Evolutionary conservation across 2,113 vertebrate species (phyloP).

Genomic region (Balaeniceps rex): DNA sequence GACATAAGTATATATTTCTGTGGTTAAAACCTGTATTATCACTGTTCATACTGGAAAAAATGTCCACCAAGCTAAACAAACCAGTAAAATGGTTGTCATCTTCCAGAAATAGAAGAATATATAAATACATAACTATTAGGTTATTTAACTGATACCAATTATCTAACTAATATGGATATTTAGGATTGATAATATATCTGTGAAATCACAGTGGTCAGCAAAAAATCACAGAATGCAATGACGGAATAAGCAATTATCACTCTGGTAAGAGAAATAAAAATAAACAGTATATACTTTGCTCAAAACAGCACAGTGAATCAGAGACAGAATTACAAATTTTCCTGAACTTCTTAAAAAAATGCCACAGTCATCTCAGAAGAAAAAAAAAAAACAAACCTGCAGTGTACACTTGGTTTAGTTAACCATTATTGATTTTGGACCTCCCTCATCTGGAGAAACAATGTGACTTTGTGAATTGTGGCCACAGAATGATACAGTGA

Average conservation of each 20-base stretch:
- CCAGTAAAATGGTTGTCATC: not conserved
- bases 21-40: not conserved
- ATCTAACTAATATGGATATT: not conserved
- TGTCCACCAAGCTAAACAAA: not conserved
- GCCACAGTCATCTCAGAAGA: not conserved
- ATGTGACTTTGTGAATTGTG: not conserved
- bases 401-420: not conserved
- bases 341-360: not conserved
- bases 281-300: not conserved
- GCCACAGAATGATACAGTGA: not conserved
- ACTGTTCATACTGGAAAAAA: not conserved
- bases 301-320: not conserved
- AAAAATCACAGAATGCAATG: not conserved
- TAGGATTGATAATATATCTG: not conserved
- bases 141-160: not conserved
- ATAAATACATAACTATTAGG: not conserved
- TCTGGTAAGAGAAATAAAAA: not conserved
- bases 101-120: not conserved
- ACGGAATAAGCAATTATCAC: not conserved
- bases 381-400: not conserved
- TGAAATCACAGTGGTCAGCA: not conserved
- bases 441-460: not conserved
- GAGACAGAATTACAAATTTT: not conserved
- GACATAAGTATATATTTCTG: not conserved
- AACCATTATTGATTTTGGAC: not conserved